Evolutionary conservation across 2,888 invertebrate genomes (phyloP).

Genomic region (Candidula unifasciata): DNA sequence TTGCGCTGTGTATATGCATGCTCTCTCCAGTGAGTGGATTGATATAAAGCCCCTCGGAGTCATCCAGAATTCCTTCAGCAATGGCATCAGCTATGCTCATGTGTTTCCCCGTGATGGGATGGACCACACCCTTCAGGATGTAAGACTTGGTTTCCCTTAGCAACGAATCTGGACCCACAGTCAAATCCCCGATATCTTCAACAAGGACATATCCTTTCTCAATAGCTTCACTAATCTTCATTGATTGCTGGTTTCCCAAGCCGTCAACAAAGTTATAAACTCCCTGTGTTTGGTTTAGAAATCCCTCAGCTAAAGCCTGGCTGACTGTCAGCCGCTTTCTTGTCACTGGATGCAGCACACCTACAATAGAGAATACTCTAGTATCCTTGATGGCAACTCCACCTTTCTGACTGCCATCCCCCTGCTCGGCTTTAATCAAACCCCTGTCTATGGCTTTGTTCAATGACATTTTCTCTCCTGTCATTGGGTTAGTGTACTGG

Average conservation of each 20-base stretch:
- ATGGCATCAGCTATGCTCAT: conserved; percentile 94
- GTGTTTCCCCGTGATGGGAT: conserved; percentile 82
- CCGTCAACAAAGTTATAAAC: conserved; percentile 80
- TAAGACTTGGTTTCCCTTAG: conserved; percentile 71
- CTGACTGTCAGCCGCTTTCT: conserved; percentile 88
- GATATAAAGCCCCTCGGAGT: conserved; percentile 80
- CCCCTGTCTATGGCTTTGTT: conserved; percentile 88
- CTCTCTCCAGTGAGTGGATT: conserved; percentile 89
- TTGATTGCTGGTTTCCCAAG: conserved; percentile 82
- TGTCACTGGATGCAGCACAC: conserved; percentile 90
- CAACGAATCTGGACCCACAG: conserved; percentile 92
- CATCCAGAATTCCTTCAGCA: conserved; percentile 92
- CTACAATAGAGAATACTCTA: conserved; percentile 88
- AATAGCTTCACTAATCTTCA: conserved; percentile 90
- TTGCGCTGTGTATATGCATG: conserved; percentile 89
- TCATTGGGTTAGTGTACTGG: conserved; percentile 83
- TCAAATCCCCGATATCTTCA: conserved; percentile 90
- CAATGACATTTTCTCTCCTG: conserved; percentile 87
- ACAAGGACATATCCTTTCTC: conserved; percentile 84
- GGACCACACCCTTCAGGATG: conserved; percentile 81
- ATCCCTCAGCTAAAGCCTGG: conserved; percentile 84
- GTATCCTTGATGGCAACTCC: conserved; percentile 79
- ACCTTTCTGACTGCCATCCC: conserved; percentile 87
- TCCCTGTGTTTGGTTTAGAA: conserved; percentile 82
- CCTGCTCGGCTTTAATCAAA: conserved; percentile 87